These are phyloP conservation scores for Meloidogyne exigua DNA, from an alignment of 1,140 invertebrate genomes.

Conservation along the genomic window DNA sequence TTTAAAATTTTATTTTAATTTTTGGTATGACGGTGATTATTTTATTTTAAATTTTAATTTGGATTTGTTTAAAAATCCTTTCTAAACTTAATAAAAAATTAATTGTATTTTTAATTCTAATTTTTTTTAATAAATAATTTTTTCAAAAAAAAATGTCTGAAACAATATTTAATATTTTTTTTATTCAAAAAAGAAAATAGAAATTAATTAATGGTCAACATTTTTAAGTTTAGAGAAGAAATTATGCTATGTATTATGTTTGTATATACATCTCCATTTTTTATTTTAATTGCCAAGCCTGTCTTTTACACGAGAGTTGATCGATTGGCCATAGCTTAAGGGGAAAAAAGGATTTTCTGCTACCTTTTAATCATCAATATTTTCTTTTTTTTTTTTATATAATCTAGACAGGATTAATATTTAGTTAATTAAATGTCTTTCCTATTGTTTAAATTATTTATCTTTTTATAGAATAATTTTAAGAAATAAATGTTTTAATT, in stretches of 20 bases:
- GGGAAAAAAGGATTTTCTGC: not conserved
- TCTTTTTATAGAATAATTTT: no score
- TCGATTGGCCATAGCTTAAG: constrained; percentile 2
- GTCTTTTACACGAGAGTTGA: not conserved
- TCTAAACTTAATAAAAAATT: no score
- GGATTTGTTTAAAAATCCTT: no score
- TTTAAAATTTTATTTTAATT: no score
- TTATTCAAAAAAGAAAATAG: no score
- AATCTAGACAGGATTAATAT: not conserved
- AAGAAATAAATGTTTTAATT: no score
- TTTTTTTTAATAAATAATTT: not conserved
- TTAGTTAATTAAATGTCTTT: not conserved
- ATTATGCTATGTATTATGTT: not conserved
- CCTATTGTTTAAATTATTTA: not conserved
- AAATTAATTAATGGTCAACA: no score
- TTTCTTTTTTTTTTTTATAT: not conserved
- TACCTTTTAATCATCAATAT: not conserved
- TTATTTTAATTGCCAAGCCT: not conserved
- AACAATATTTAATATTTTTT: not conserved
- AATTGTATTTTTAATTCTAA: no score
- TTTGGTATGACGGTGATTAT: no score
- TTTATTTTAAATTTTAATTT: no score
- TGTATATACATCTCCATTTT: no score
- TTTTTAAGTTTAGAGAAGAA: not conserved
- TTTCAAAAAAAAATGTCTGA: no score